These are phyloP conservation scores for Conger conger DNA, from an alignment of 2,113 vertebrate genomes.

Conservation along the genomic window DNA sequence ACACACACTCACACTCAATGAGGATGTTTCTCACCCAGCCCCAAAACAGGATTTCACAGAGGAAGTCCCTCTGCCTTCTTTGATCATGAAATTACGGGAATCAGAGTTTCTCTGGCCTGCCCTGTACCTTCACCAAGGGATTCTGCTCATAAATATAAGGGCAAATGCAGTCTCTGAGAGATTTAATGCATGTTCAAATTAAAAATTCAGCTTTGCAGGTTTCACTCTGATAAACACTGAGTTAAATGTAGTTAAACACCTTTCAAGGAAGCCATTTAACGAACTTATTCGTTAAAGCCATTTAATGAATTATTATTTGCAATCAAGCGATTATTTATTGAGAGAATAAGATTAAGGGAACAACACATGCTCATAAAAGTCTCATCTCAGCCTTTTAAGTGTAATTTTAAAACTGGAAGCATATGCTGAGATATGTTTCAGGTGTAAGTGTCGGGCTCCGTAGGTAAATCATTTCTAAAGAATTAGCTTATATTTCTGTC, in stretches of 20 bases:
- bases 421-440: background rate
- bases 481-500: no score
- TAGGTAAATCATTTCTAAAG: background rate
- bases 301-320: no score
- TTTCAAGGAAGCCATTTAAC: background rate
- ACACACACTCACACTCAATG: background rate
- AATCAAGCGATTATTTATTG: no score
- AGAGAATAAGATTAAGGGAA: no score
- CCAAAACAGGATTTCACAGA: slow-evolving; percentile 23
- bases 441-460: background rate
- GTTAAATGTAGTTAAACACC: background rate
- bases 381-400: background rate
- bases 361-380: no score
- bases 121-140: background rate
- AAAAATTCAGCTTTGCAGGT: background rate
- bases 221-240: background rate
- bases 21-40: background rate
- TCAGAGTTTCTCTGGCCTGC: slow-evolving; percentile 10
- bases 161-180: background rate
- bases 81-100: slow-evolving; percentile 27
- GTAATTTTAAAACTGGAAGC: background rate
- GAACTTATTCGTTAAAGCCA: background rate
- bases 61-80: slow-evolving; percentile 10
- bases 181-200: background rate
- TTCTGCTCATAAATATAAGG: no score